Percentiles rank a stretch among this genome's conserved stretches.
These are phyloP conservation scores for Aspidapion aeneum DNA, from an alignment of 2,888 invertebrate genomes.

Conservation along the genomic window DNA sequence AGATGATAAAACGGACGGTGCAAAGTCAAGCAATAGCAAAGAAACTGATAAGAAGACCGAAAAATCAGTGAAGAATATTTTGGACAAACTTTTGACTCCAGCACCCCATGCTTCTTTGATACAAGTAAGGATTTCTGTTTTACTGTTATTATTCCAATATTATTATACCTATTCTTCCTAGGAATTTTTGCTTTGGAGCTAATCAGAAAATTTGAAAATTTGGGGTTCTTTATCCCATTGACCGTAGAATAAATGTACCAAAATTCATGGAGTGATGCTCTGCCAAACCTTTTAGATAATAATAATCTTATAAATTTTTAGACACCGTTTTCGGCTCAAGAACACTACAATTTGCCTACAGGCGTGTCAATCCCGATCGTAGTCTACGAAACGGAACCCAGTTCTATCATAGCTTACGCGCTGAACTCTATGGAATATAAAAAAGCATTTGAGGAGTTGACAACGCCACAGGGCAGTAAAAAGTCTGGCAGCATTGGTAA, in stretches of 20 bases:
- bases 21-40: slow-evolving; percentile 44
- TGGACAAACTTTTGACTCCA: slow-evolving; percentile 64
- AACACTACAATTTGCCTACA: slow-evolving; percentile 66
- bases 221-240: too few relatives aligned
- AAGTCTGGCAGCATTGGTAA: neutral
- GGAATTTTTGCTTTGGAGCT: too few relatives aligned
- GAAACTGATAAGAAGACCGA: slow-evolving; percentile 57
- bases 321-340: slow-evolving; percentile 61
- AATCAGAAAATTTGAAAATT: too few relatives aligned
- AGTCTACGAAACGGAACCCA: slow-evolving; percentile 76
- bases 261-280: too few relatives aligned
- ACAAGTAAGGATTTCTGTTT: slow-evolving; percentile 41
- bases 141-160: slow-evolving; percentile 13
- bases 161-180: slow-evolving; percentile 44
- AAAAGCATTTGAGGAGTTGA: slow-evolving; percentile 53
- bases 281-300: too few relatives aligned
- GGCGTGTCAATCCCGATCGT: slow-evolving; percentile 61
- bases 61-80: slow-evolving; percentile 61
- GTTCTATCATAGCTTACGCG: slow-evolving; percentile 82
- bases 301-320: slow-evolving; percentile 48
- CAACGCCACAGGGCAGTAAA: slow-evolving; percentile 12
- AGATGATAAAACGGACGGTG: slow-evolving; percentile 33
- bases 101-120: slow-evolving; percentile 47
- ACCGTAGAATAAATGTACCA: too few relatives aligned
- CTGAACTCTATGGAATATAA: slow-evolving; percentile 71